Evolutionary conservation across 2,797 vertebrate genomes (phyloP).

Genomic region (Alosa sapidissima): DNA sequence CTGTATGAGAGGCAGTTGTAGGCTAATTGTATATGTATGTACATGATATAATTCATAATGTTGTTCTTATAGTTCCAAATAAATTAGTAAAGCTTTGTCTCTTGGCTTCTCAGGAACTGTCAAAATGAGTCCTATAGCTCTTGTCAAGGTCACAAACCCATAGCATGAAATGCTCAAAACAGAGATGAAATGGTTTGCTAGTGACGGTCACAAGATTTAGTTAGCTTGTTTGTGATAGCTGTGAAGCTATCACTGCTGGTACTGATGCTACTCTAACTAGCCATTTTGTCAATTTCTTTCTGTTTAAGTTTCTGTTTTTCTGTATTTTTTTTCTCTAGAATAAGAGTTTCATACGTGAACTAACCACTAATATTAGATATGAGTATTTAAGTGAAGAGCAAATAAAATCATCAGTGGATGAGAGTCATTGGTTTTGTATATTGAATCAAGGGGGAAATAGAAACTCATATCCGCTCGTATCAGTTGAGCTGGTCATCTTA

Average conservation of each 20-base stretch:
- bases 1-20: too few species aligned
- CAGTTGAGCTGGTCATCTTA: constrained; percentile 53
- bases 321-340: background rate
- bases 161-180: constrained; percentile 43
- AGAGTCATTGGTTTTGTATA: background rate
- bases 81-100: constrained; percentile 9
- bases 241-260: background rate
- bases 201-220: background rate
- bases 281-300: background rate
- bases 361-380: background rate
- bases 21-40: background rate
- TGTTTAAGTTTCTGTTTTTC: too few species aligned
- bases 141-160: background rate
- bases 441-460: background rate
- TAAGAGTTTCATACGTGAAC: background rate
- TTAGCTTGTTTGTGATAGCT: background rate
- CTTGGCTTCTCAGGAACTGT: background rate
- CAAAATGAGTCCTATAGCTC: background rate
- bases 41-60: background rate
- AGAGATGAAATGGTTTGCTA: background rate
- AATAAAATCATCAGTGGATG: background rate
- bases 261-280: background rate
- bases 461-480: background rate
- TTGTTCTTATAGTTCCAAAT: background rate
- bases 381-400: background rate